Evolutionary conservation across 2,797 vertebrate genomes (phyloP).

Genomic region (Numenius phaeopus): DNA sequence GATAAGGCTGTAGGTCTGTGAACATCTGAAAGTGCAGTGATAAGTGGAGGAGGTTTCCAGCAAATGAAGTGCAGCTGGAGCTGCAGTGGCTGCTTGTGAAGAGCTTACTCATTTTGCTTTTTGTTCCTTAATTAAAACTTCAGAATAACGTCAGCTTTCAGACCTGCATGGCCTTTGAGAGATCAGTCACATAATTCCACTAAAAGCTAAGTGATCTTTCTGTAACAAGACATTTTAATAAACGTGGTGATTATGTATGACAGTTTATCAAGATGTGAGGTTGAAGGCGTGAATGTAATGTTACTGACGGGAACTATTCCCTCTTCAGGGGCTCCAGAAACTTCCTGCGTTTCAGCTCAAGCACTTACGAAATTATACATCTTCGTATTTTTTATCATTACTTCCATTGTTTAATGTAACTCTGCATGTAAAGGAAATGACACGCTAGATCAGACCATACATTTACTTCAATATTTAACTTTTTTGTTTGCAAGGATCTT

Average conservation of each 20-base stretch:
- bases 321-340: neutral
- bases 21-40: neutral
- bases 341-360: neutral
- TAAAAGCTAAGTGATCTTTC: neutral
- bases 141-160: neutral
- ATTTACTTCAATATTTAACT: neutral
- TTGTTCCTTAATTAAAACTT: neutral
- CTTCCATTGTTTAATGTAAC: neutral
- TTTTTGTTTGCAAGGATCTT: neutral
- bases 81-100: neutral
- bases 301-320: neutral
- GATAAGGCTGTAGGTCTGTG: neutral
- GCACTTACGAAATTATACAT: neutral
- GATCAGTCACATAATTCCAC: neutral
- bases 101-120: neutral
- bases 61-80: neutral
- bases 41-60: neutral
- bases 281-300: neutral
- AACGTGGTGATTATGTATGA: neutral
- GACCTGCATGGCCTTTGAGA: neutral
- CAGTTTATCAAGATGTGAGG: neutral
- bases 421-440: neutral
- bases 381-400: neutral
- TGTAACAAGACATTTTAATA: neutral
- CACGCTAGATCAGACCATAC: neutral